phyloP scores from a whole-genome alignment of 2,888 invertebrate species.

The Crepidodera aurea region DNA sequence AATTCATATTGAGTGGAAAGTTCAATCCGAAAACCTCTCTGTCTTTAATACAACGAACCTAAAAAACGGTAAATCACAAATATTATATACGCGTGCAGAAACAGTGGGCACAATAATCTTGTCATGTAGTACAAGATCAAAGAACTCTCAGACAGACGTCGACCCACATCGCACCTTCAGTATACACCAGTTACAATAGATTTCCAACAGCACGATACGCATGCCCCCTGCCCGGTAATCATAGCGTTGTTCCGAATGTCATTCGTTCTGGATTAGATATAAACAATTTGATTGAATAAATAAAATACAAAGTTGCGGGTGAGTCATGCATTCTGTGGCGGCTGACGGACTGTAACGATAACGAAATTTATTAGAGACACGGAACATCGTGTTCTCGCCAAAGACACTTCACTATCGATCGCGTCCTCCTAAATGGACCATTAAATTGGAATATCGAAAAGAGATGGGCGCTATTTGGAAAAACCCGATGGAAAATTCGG shows the following conservation, averaged over 20 bases:
- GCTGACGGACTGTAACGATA: not conserved
- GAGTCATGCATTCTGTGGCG: not conserved
- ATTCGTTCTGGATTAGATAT: not conserved
- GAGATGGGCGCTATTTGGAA: not conserved
- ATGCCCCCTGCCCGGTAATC: not conserved
- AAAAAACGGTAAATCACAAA: no score
- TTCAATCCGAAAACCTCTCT: no score
- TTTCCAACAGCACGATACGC: not conserved
- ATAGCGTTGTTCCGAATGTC: not conserved
- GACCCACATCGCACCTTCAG: no score
- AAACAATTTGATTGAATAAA: not conserved
- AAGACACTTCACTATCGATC: not conserved
- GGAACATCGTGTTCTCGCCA: not conserved
- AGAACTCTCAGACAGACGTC: no score
- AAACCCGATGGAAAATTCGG: no score
- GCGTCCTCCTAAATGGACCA: not conserved
- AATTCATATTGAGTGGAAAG: no score
- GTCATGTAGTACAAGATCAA: no score
- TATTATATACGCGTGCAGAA: no score
- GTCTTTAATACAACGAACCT: no score
- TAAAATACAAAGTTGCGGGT: not conserved
- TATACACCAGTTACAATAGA: no score
- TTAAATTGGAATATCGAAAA: not conserved
- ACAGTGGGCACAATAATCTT: no score
- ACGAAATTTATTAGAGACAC: not conserved